Evolutionary conservation across 2,888 invertebrate species (phyloP), one percentile per base, ranked within the genome.

Genomic region (Lissocephala sabroskyi): DNA sequence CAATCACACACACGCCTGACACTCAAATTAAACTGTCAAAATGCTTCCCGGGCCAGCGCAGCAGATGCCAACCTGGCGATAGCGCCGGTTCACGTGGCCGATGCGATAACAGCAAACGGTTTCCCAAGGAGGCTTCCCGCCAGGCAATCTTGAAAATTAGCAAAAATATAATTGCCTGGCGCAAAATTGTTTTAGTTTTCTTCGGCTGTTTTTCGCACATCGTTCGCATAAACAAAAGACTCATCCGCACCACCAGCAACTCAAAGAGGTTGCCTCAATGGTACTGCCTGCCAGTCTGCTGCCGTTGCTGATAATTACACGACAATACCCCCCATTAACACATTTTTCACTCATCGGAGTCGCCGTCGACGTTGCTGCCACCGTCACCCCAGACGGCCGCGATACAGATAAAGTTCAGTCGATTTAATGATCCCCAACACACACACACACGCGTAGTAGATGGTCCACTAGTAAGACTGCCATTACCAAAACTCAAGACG

Each of bases 241-340:
- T 30, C 10, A 30, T 26, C 28, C 3, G 16, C 13, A 33, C 35
- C 5, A 30, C n/a, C n/a, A 19, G 41, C 40, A 23, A 56, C n/a
- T n/a, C n/a, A 56, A 65, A 61, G 63, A 58, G 62, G 50, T 62
- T 65, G 65, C 53, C 60, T 1, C 9, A 10, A 2, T 13, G 13
- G 33, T 13, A 13, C 11, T 13, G 6, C 46, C 36, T n/a, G n/a
- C n/a, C n/a, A n/a, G 19, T 13, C 37, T 40, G 29, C 48, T 42
- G 48, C 14, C 33, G 33, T 28, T 57, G 49, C 52, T 70, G 77
- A 70, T 70, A 70, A 70, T 70, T 70, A 70, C 75, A 70, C 75
- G 78, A 70, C 78, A 70, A 70, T 70, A 77, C 68, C 68, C 68
- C 77, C 68, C 68, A 70, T 70, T 70, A 70, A 70, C 68, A 70